Percentiles rank a stretch among this genome's conserved stretches.
Evolutionary conservation across 2,113 vertebrate genomes (phyloP).

Genomic region (Microcebus tavaratra): DNA sequence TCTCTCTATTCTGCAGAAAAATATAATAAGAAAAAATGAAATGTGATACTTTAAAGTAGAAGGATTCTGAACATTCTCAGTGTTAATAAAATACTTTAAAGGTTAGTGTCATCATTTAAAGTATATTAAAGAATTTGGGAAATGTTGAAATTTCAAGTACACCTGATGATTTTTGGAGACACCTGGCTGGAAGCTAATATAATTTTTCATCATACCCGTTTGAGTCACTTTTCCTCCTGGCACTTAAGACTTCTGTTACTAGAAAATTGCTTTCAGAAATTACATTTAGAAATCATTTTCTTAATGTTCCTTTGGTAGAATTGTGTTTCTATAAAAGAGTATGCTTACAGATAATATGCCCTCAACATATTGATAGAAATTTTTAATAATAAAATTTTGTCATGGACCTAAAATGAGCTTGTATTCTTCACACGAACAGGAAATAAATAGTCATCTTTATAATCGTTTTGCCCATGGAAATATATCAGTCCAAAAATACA

Average conservation of each 20-base stretch:
- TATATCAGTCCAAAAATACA: not conserved
- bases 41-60: not conserved
- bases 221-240: not conserved
- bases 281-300: not conserved
- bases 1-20: not conserved
- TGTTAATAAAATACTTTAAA: not conserved
- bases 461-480: not conserved
- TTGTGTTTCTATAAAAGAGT: not conserved
- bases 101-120: not conserved
- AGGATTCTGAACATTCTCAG: not conserved
- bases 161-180: not conserved
- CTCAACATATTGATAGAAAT: not conserved
- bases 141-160: not conserved
- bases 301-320: not conserved
- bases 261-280: not conserved
- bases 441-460: not conserved
- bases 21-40: not conserved
- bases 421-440: not conserved
- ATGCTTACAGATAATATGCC: not conserved
- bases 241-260: not conserved
- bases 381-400: not conserved
- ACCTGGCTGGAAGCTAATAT: not conserved
- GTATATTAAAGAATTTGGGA: not conserved
- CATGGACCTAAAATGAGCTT: not conserved
- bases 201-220: not conserved